Conservation (phyloP, 2,888 invertebrate genomes). For the Conomelus anceps region DNA sequence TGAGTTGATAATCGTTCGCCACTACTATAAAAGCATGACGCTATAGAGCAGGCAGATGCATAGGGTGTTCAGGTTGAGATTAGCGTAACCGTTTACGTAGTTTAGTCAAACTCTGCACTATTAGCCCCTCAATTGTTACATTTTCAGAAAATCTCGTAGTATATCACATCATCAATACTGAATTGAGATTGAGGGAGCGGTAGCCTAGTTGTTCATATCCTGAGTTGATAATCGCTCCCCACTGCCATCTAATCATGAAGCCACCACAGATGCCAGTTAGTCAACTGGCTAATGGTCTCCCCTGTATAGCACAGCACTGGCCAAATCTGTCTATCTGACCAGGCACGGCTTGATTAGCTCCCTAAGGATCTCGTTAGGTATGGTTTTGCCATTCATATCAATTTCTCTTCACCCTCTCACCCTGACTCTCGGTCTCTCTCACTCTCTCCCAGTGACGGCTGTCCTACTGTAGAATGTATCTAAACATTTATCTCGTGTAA, state of each 20-base stretch:
- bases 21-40: not conserved
- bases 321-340: not conserved
- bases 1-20: not conserved
- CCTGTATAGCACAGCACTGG: not conserved
- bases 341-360: not conserved
- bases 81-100: too few species aligned
- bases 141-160: not conserved
- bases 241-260: not conserved
- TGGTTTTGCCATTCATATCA: not conserved
- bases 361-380: not conserved
- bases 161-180: not conserved
- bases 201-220: too few species aligned
- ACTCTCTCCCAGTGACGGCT: too few species aligned
- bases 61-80: too few species aligned
- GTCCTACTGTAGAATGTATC: too few species aligned
- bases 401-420: not conserved
- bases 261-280: not conserved
- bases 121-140: too few species aligned
- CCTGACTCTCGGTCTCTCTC: not conserved
- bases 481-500: too few species aligned
- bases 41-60: too few species aligned
- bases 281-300: not conserved
- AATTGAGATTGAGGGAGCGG: not conserved
- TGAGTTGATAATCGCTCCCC: not conserved
- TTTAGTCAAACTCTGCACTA: too few species aligned